Base-by-base conservation (phyloP, 2,888 invertebrate species). In the Drosophila subsilvestris region DNA sequence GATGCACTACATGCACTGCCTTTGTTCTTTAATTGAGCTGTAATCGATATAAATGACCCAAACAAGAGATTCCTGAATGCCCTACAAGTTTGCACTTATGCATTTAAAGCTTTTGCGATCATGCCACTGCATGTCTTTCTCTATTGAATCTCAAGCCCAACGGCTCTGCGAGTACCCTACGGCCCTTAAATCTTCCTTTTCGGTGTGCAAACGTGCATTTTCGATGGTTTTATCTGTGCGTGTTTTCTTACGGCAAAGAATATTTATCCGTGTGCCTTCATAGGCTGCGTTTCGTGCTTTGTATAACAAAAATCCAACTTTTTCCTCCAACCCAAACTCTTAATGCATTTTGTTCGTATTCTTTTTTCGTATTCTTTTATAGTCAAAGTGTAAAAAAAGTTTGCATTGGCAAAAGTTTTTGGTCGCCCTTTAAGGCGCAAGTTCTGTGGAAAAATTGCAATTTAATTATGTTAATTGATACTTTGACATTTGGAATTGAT, bases 191-290 rank as follows among this genome's bases (percentile, higher is more conserved):
- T 12, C 47, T 66, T 32, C 62, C 65, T 75, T 75, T 75, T 61
- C 45, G 63, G 65, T 76, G 83, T 71, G 76, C 83, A 79, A 79
- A 76, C 83, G 83, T 83, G 83, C 86, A 76, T 80, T 76, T 74
- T 72, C 83, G 83, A 80, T 83, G 76, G 80, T 78, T 83, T 79
- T 80, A 78, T 85, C 76, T 51, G 56, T 71, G 56, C 69, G 67
- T 76, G 67, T 72, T 78, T 75, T 67, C 68, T 20, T 14, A 10
- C 47, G 50, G 48, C 17, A 61, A 68, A 55, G 71, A 58, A 74
- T 74, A 78, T 63, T 63, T 71, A n/a, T 37, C 37, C 14, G 6
- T 37, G 14, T 37, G n/a, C 1, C 60, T 65, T 49, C 78, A 56
- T 73, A 68, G 68, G 66, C 67, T 48, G 42, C 27, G 43, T 60